These are phyloP conservation scores for Apodemus sylvaticus DNA, from an alignment of 2,113 vertebrate species.

Conservation along the genomic window DNA sequence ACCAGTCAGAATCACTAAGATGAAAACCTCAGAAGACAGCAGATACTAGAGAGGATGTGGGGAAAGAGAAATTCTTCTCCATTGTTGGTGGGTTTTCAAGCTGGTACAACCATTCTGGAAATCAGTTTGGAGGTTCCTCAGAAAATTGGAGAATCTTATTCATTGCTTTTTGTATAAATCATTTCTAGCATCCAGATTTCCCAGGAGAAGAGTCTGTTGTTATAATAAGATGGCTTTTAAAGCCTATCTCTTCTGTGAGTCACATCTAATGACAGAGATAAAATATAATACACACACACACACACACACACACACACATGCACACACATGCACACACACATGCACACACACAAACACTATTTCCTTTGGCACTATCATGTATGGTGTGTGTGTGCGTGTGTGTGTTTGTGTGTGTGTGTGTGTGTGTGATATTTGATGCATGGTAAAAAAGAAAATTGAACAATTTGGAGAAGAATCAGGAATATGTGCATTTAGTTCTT, in stretches of 20 bases:
- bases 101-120: too few relatives aligned
- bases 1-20: too few relatives aligned
- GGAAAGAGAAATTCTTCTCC: too few relatives aligned
- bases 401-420: too few relatives aligned
- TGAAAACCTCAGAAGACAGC: too few relatives aligned
- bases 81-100: too few relatives aligned
- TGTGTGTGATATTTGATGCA: constrained; percentile 22
- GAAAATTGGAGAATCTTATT: too few relatives aligned
- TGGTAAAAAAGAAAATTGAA: constrained; percentile 10
- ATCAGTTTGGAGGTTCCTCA: too few relatives aligned
- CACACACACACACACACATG: background rate
- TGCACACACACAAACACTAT: background rate
- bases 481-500: background rate
- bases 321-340: background rate
- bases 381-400: too few relatives aligned
- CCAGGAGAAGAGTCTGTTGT: background rate
- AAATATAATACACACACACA: background rate
- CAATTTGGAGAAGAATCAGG: background rate
- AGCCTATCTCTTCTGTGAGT: background rate
- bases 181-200: background rate
- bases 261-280: constrained; percentile 17
- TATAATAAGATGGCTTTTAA: constrained; percentile 13
- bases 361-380: background rate
- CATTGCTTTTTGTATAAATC: background rate
- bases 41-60: too few relatives aligned